These are phyloP conservation scores for Sebastes variabilis DNA, from an alignment of 2,797 vertebrate genomes.

Conservation along the genomic window DNA sequence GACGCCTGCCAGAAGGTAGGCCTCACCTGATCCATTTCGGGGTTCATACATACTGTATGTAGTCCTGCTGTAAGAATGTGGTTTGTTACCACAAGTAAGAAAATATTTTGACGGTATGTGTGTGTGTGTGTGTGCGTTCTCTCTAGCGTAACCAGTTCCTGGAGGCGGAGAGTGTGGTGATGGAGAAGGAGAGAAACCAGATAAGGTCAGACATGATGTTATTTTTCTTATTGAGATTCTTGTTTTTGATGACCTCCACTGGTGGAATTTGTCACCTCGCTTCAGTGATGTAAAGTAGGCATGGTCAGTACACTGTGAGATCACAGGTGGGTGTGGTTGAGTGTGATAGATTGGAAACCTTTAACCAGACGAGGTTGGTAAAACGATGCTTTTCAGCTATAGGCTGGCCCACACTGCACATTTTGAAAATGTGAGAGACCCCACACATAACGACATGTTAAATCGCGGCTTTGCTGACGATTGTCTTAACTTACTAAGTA, in stretches of 20 bases:
- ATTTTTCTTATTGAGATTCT: rapidly evolving
- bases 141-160: conserved; percentile 85
- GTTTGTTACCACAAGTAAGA: neutral
- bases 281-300: neutral
- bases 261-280: neutral
- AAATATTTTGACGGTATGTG: neutral
- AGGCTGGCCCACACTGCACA: too few species aligned
- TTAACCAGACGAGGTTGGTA: neutral
- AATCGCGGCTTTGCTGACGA: neutral
- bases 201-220: conserved; percentile 68
- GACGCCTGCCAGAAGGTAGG: conserved; percentile 75
- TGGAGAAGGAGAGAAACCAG: conserved; percentile 85
- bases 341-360: neutral
- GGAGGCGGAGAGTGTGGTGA: conserved; percentile 83
- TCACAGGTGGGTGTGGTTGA: neutral
- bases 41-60: neutral
- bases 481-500: neutral
- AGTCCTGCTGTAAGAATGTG: neutral
- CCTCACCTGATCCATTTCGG: neutral
- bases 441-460: too few species aligned
- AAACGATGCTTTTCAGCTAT: neutral
- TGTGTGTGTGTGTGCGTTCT: neutral
- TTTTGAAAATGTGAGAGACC: too few species aligned
- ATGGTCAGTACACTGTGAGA: neutral
- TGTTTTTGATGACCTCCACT: neutral